A percentile compares a stretch with the other conserved stretches of the same genome.
Conservation (phyloP, 1,140 invertebrate genomes). For the Monochamus saltuarius region DNA sequence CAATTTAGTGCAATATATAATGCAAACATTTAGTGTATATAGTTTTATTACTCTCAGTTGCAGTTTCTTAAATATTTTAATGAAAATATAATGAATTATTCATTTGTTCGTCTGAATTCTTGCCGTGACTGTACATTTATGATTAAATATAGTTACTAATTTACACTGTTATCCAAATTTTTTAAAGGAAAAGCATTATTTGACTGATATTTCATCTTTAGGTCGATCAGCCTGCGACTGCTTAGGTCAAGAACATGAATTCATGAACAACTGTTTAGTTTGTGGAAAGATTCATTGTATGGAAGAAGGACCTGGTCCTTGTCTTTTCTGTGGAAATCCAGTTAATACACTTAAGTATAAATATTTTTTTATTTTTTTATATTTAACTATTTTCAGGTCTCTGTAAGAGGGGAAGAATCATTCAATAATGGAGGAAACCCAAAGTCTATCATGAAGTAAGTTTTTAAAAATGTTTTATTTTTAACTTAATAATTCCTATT, state of each 20-base stretch:
- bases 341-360: conserved; percentile 54
- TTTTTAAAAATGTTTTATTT: background rate
- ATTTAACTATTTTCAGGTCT: conserved; percentile 25
- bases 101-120: no score
- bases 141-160: no score
- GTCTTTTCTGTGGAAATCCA: conserved; percentile 85
- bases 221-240: conserved; percentile 89
- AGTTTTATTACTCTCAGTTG: no score
- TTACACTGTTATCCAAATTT: conserved; percentile 11
- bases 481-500: conserved; percentile 16
- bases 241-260: conserved; percentile 84
- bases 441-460: conserved; percentile 34
- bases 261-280: conserved; percentile 91
- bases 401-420: conserved; percentile 29
- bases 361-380: background rate
- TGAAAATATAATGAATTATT: no score
- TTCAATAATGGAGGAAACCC: conserved; percentile 20
- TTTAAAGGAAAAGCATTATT: conserved; percentile 7
- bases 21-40: no score
- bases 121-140: no score
- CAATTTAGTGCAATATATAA: no score
- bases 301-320: conserved; percentile 96
- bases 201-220: conserved; percentile 46
- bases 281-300: conserved; percentile 95
- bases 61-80: no score